A percentile compares a stretch with the other conserved stretches of the same genome.
Conservation (phyloP, 2,113 vertebrate genomes). For the Neogale vison region DNA sequence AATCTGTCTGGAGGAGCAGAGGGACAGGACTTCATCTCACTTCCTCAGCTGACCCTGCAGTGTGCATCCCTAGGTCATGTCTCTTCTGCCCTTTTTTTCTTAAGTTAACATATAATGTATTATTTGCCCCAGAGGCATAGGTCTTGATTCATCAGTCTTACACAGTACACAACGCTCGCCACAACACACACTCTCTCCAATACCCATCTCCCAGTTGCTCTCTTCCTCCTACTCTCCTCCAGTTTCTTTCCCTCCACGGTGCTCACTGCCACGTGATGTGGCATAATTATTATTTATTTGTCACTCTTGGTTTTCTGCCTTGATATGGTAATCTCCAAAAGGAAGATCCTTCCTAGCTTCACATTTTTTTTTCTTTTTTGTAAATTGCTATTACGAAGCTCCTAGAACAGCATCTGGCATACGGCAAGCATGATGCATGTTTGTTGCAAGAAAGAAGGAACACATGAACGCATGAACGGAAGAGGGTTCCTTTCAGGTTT, state of each 20-base stretch:
- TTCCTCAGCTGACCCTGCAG: not conserved
- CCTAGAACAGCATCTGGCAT: not conserved
- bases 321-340: not conserved
- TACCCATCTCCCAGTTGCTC: no score
- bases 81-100: not conserved
- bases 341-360: not conserved
- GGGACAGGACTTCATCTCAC: not conserved
- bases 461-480: not conserved
- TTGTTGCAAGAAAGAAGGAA: not conserved
- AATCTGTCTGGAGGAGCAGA: no score
- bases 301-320: not conserved
- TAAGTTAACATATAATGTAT: no score
- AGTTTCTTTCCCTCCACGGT: not conserved
- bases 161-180: no score
- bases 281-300: not conserved
- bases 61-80: rapidly evolving
- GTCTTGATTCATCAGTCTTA: no score
- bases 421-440: not conserved
- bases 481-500: not conserved
- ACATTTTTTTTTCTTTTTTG: not conserved
- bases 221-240: no score
- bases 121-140: no score
- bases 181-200: no score
- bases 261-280: not conserved
- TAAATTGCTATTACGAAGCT: not conserved